Evolutionary conservation across 30 jellyfish, hydroid and myxozoan species (phyloP).

Genomic region (Pelagia noctiluca): DNA sequence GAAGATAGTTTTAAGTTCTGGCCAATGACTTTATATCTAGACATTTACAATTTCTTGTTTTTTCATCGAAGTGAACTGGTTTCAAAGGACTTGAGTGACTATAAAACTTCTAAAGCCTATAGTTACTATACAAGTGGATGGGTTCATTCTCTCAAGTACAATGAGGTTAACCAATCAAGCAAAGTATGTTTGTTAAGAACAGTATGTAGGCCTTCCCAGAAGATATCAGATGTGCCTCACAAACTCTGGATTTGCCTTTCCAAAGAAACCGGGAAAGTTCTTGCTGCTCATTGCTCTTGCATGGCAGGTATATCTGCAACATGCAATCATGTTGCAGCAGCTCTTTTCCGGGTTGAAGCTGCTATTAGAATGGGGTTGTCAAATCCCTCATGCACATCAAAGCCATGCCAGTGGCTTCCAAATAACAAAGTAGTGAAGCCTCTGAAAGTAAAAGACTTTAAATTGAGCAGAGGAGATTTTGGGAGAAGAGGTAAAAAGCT

Average conservation of each 20-base stretch:
- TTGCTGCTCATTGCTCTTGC: slow-evolving; percentile 57
- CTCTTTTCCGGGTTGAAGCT: slow-evolving; percentile 25
- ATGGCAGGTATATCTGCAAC: slow-evolving; percentile 49
- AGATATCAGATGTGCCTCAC: slow-evolving; percentile 20
- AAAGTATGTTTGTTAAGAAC: slow-evolving; percentile 32
- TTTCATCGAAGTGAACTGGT: neutral
- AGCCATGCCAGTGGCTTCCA: slow-evolving; percentile 7
- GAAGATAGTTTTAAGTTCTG: neutral
- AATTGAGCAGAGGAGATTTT: too few species aligned
- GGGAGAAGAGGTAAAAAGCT: too few species aligned
- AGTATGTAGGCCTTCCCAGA: slow-evolving; percentile 23
- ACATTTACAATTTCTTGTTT: neutral
- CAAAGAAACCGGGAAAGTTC: slow-evolving; percentile 20
- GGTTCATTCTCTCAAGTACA: slow-evolving; percentile 31
- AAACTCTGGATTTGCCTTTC: slow-evolving; percentile 30
- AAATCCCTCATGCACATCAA: slow-evolving; percentile 44
- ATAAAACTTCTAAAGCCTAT: slow-evolving; percentile 35
- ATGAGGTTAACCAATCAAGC: slow-evolving; percentile 9
- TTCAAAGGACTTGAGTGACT: slow-evolving; percentile 23
- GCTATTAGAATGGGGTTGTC: slow-evolving; percentile 35
- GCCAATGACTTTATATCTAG: slow-evolving; percentile 30
- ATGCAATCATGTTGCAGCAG: slow-evolving; percentile 61
- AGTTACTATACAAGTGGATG: slow-evolving; percentile 52
- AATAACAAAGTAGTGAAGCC: too few species aligned
- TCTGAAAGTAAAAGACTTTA: too few species aligned